Percentiles rank a stretch among this genome's conserved stretches.
phyloP scores from a whole-genome alignment of 92 coral and sea anemone genomes.

The Diadumene lineata region DNA sequence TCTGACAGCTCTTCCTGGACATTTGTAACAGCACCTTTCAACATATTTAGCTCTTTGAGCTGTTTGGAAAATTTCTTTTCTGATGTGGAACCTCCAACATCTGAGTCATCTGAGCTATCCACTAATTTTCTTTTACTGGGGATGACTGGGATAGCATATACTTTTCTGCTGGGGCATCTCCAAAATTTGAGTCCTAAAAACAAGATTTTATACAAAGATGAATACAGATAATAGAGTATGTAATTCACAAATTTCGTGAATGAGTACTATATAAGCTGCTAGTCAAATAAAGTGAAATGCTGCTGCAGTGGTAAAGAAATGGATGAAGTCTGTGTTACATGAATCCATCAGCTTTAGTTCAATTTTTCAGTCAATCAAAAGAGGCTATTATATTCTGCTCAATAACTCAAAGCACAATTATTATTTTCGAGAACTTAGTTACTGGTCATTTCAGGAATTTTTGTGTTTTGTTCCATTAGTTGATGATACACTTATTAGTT shows the following conservation, averaged over 20 bases:
- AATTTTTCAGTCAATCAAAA: no score
- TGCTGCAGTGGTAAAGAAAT: no score
- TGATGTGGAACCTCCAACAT: background rate
- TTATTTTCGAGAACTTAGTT: background rate
- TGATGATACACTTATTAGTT: no score
- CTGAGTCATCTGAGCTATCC: background rate
- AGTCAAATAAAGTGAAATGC: no score
- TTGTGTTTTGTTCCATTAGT: background rate
- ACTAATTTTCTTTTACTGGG: conserved; percentile 6
- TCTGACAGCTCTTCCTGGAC: background rate
- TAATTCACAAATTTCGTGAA: background rate
- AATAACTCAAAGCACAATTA: no score
- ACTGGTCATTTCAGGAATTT: background rate
- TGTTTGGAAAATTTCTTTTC: background rate
- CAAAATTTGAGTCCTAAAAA: conserved; percentile 20
- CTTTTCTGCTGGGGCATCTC: conserved; percentile 11
- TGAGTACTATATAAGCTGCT: background rate
- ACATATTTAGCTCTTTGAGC: no score
- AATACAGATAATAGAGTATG: background rate
- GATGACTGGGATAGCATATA: background rate
- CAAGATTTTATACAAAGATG: background rate
- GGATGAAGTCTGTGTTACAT: no score
- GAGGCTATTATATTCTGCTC: no score
- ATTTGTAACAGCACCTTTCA: no score
- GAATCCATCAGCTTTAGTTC: no score